phyloP scores from a whole-genome alignment of 2,113 vertebrate genomes.

The Dicaeum eximium region DNA sequence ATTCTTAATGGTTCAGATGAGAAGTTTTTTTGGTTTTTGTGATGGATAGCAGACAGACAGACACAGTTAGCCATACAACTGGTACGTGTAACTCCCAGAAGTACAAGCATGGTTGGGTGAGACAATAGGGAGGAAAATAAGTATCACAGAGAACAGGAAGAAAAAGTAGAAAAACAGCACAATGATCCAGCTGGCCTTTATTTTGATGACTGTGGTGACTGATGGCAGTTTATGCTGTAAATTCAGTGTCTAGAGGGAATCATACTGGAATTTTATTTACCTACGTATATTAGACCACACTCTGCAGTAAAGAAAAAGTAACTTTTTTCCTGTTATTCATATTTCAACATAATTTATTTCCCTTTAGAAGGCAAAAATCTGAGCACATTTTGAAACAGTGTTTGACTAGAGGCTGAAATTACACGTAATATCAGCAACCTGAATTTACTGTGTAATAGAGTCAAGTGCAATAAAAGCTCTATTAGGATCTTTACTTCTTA shows the following conservation, averaged over 20 bases:
- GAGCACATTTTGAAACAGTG: not conserved
- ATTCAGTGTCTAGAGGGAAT: not conserved
- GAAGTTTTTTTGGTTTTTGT: not conserved
- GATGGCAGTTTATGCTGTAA: not conserved
- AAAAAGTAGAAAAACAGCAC: not conserved
- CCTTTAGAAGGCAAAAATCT: not conserved
- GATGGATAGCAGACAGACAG: not conserved
- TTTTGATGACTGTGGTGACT: not conserved
- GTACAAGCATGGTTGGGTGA: not conserved
- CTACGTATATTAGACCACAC: not conserved
- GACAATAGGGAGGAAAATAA: not conserved
- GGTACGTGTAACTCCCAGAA: not conserved
- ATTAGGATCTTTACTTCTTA: not conserved
- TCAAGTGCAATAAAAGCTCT: not conserved
- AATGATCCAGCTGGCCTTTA: not conserved
- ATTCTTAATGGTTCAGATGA: not conserved
- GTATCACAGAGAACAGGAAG: not conserved
- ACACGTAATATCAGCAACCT: not conserved
- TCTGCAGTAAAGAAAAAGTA: not conserved
- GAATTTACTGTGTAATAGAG: not conserved
- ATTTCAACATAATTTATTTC: not conserved
- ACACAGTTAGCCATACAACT: not conserved
- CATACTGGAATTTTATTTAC: not conserved
- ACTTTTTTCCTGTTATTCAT: not conserved
- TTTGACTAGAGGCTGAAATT: not conserved